A percentile compares a stretch with the other conserved stretches of the same genome.
These are phyloP conservation scores for Pao palembangensis DNA, from an alignment of 2,113 vertebrate species.

Conservation along the genomic window DNA sequence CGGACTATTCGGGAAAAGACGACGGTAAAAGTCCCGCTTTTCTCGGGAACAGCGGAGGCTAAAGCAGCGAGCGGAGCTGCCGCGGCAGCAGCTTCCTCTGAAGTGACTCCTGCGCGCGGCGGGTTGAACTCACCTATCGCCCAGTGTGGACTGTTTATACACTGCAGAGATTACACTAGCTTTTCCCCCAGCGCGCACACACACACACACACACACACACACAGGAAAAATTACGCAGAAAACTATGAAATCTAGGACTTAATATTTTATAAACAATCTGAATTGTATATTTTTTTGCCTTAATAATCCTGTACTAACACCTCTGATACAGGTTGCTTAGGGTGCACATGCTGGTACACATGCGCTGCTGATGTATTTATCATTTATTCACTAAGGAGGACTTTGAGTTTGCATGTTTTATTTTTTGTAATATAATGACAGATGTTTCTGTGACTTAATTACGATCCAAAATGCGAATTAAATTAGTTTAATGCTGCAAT, in stretches of 20 bases:
- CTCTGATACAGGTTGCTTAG: too few relatives aligned
- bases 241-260: too few relatives aligned
- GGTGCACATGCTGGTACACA: too few relatives aligned
- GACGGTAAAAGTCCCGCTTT: not conserved
- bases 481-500: not conserved
- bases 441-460: not conserved
- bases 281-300: too few relatives aligned
- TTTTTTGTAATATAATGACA: too few relatives aligned
- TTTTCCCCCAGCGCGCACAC: slow-evolving; percentile 5
- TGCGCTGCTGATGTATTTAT: too few relatives aligned
- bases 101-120: slow-evolving; percentile 16
- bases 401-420: too few relatives aligned
- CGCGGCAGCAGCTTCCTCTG: slow-evolving; percentile 15
- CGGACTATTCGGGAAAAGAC: not conserved
- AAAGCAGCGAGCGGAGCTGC: not conserved
- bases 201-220: slow-evolving; percentile 1
- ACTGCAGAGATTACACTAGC: slow-evolving; percentile 35
- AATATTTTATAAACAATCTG: too few relatives aligned
- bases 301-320: too few relatives aligned
- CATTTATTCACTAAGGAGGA: too few relatives aligned
- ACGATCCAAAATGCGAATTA: not conserved
- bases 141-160: slow-evolving; percentile 24
- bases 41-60: not conserved
- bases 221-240: not conserved
- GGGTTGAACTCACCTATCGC: slow-evolving; percentile 56